Evolutionary conservation across 2,888 invertebrate species (phyloP).

Genomic region (Busseola fusca): DNA sequence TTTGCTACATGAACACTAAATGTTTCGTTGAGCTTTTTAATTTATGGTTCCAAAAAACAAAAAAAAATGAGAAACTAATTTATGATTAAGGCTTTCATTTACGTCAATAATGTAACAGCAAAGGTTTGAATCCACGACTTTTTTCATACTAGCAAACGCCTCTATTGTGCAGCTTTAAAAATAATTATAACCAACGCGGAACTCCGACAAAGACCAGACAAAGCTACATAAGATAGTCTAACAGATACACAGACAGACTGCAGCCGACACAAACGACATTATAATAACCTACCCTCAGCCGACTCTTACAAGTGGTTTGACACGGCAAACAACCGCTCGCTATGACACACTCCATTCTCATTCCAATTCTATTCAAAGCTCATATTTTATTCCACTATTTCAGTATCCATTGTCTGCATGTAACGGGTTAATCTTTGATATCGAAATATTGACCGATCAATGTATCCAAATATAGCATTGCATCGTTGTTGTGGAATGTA

Average conservation of each 20-base stretch:
- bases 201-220: neutral
- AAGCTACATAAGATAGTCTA: constrained; percentile 10
- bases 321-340: constrained; percentile 43
- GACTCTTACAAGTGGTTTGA: constrained; percentile 55
- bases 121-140: neutral
- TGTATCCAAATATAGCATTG: constrained; percentile 21
- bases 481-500: constrained; percentile 21
- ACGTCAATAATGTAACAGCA: neutral
- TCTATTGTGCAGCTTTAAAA: neutral
- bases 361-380: constrained; percentile 46
- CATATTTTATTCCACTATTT: constrained; percentile 47
- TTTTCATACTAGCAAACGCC: neutral
- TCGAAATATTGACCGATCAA: constrained; percentile 10
- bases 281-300: constrained; percentile 44
- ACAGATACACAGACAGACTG: constrained; percentile 20
- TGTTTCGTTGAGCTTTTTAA: neutral
- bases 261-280: constrained; percentile 43
- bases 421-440: constrained; percentile 31
- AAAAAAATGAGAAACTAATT: neutral
- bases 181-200: constrained; percentile 2
- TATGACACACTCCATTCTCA: constrained; percentile 46
- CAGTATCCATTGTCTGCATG: constrained; percentile 30
- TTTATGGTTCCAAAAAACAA: neutral
- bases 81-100: neutral
- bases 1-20: neutral